A percentile compares a stretch with the other conserved stretches of the same genome.
These are phyloP conservation scores for Melipona quadrifasciata DNA, from an alignment of 1,140 invertebrate genomes.

Conservation along the genomic window DNA sequence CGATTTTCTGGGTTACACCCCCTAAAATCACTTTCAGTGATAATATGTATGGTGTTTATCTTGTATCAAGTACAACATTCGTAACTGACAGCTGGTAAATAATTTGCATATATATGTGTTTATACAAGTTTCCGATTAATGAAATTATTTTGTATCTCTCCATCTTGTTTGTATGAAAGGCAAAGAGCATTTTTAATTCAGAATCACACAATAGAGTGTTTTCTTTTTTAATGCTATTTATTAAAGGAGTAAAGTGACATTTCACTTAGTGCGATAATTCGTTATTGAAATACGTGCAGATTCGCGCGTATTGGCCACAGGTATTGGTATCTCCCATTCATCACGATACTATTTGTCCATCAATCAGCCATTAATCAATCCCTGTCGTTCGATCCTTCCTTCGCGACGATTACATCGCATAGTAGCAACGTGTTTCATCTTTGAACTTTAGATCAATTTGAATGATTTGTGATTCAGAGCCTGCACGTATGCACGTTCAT, in stretches of 20 bases:
- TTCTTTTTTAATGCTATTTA: background rate
- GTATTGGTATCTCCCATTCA: background rate
- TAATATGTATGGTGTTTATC: too few species aligned
- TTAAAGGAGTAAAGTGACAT: background rate
- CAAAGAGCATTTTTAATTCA: background rate
- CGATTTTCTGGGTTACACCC: too few species aligned
- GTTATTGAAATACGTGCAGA: background rate
- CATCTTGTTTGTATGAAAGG: background rate
- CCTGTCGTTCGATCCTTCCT: too few species aligned
- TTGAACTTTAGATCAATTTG: background rate
- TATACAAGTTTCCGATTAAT: background rate
- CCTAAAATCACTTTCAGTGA: too few species aligned
- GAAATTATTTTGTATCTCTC: background rate
- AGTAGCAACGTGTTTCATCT: background rate
- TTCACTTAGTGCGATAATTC: background rate
- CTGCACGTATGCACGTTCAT: too few species aligned
- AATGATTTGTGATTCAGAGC: background rate
- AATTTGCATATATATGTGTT: too few species aligned
- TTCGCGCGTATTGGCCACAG: background rate
- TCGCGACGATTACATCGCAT: background rate
- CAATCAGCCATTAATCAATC: conserved; percentile 22
- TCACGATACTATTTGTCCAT: background rate
- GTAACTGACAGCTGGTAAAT: background rate
- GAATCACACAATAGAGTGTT: background rate
- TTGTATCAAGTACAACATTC: too few species aligned